A percentile compares a stretch with the other conserved stretches of the same genome.
phyloP scores from a whole-genome alignment of 2,113 vertebrate species.

The Ahaetulla prasina region DNA sequence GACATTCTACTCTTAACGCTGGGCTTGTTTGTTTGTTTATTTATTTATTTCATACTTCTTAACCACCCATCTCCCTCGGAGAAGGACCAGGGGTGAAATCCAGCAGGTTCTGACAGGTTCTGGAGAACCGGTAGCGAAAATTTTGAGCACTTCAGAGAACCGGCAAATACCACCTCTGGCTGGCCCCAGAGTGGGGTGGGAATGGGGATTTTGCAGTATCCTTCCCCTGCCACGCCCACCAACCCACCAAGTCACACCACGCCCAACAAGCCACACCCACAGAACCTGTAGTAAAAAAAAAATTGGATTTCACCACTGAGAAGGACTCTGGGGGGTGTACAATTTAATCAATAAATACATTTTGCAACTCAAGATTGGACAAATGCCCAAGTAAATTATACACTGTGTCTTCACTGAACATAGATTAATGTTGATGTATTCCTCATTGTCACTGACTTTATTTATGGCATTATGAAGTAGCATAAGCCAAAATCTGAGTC shows the following conservation, averaged over 20 bases:
- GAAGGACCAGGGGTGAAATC: not conserved
- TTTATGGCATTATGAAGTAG: not conserved
- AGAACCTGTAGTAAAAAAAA: no score
- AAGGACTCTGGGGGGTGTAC: not conserved
- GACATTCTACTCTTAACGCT: not conserved
- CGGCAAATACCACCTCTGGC: no score
- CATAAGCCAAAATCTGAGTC: not conserved
- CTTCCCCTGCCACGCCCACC: no score
- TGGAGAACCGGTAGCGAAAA: no score
- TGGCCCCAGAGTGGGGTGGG: no score
- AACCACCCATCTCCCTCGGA: not conserved
- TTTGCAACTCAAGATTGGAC: slow-evolving; percentile 11
- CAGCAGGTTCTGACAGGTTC: no score
- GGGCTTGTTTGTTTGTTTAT: not conserved
- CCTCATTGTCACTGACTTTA: not conserved
- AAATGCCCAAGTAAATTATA: slow-evolving; percentile 7
- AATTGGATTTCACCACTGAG: no score
- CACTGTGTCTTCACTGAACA: not conserved
- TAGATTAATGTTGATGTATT: slow-evolving; percentile 4
- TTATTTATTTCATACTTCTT: not conserved
- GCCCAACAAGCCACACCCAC: no score
- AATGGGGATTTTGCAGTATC: no score
- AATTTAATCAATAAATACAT: not conserved
- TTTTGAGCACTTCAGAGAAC: no score
- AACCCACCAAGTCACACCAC: no score